These are phyloP conservation scores for Pygocentrus nattereri DNA, from an alignment of 2,797 vertebrate genomes.

Conservation along the genomic window DNA sequence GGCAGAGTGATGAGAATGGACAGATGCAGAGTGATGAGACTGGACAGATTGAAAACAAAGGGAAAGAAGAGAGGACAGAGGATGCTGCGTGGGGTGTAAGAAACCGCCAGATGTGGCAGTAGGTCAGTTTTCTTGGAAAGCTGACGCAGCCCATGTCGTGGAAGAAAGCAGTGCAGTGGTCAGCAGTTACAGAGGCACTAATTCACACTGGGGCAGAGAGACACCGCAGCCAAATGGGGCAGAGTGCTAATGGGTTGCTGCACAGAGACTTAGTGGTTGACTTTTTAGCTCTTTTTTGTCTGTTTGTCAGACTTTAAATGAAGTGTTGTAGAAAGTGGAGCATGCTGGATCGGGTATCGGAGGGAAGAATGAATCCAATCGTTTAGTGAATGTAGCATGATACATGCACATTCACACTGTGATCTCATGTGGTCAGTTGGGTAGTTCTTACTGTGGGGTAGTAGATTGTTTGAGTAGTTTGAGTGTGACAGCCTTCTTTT, in stretches of 20 bases:
- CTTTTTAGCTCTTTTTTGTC: neutral
- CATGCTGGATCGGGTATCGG: too few species aligned
- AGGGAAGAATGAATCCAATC: too few species aligned
- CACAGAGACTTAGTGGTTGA: neutral
- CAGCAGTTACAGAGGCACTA: neutral
- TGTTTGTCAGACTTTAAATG: neutral
- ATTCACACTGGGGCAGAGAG: neutral
- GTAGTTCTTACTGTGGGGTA: too few species aligned
- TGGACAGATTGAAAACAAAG: neutral
- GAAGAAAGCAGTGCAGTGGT: conserved; percentile 9
- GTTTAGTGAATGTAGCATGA: too few species aligned
- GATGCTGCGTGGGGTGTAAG: neutral
- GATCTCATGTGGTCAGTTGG: too few species aligned
- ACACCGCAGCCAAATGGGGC: neutral
- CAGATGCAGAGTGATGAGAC: neutral
- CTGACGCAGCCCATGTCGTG: neutral
- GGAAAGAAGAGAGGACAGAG: neutral
- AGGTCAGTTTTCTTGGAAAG: conserved; percentile 25
- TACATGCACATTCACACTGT: too few species aligned
- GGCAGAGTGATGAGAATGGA: neutral
- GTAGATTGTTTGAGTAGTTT: too few species aligned
- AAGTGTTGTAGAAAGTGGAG: too few species aligned
- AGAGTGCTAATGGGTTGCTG: neutral
- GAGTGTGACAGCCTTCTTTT: too few species aligned
- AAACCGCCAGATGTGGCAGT: conserved; percentile 12